These are phyloP conservation scores for Strigops habroptila DNA, from an alignment of 2,113 vertebrate genomes.

Conservation along the genomic window DNA sequence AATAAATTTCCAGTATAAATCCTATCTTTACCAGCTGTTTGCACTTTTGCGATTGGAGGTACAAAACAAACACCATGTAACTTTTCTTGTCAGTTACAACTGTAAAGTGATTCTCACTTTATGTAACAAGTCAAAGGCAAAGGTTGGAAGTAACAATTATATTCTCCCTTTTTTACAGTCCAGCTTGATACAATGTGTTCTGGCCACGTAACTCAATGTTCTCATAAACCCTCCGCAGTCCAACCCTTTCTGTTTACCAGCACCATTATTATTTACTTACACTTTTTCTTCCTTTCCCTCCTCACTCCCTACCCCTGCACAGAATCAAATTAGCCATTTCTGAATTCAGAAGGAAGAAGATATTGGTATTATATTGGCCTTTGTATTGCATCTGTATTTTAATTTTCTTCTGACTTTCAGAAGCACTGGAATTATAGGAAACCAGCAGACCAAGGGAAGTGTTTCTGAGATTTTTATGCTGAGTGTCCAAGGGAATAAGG, in stretches of 20 bases:
- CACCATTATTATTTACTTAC: background rate
- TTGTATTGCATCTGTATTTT: background rate
- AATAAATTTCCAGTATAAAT: background rate
- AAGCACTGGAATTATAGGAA: background rate
- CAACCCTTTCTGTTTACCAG: background rate
- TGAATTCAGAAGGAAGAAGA: background rate
- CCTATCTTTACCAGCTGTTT: background rate
- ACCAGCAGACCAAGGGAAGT: background rate
- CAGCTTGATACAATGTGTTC: background rate
- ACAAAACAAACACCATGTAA: background rate
- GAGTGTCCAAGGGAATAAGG: background rate
- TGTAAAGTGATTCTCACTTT: background rate
- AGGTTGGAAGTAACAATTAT: background rate
- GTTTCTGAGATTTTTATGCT: background rate
- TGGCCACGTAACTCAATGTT: background rate
- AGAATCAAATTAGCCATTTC: background rate
- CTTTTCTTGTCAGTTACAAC: background rate
- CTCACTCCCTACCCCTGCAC: background rate
- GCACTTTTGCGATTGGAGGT: background rate
- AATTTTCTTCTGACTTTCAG: background rate
- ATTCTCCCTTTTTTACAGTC: background rate
- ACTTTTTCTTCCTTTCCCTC: background rate
- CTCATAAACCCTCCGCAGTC: background rate
- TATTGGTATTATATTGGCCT: background rate
- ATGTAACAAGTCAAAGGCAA: background rate